phyloP scores from a whole-genome alignment of 2,113 vertebrate species.

The Mesoclemmys tuberculata region DNA sequence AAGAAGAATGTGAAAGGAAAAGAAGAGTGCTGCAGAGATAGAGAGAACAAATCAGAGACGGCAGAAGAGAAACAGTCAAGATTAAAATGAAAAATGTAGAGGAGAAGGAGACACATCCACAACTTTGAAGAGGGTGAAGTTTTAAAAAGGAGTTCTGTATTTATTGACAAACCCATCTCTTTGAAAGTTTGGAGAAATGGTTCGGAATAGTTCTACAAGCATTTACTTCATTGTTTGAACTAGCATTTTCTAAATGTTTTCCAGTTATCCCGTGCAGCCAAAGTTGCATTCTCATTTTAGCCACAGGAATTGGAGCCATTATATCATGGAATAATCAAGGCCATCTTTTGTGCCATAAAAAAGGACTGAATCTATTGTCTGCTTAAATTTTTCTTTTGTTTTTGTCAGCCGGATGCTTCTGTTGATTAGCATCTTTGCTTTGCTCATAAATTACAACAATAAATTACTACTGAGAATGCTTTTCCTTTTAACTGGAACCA shows the following conservation, averaged over 20 bases:
- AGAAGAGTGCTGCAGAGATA: too few species aligned
- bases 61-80: background rate
- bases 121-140: background rate
- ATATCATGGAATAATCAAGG: fast-evolving
- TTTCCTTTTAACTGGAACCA: background rate
- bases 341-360: too few species aligned
- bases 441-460: background rate
- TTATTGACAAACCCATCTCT: background rate
- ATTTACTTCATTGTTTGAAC: background rate
- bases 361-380: background rate
- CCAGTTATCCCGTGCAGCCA: fast-evolving
- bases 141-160: background rate
- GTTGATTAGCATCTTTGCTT: background rate
- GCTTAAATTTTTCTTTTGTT: background rate
- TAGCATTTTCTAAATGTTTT: background rate
- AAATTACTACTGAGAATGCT: background rate
- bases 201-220: background rate
- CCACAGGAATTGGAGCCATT: background rate
- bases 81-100: background rate
- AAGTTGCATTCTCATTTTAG: background rate
- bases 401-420: background rate
- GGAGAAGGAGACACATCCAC: background rate
- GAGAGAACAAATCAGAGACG: too few species aligned
- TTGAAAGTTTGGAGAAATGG: background rate
- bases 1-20: too few species aligned